Percentiles rank a stretch among this genome's conserved stretches.
These are phyloP conservation scores for Anoplopoma fimbria DNA, from an alignment of 2,113 vertebrate species.

Conservation along the genomic window DNA sequence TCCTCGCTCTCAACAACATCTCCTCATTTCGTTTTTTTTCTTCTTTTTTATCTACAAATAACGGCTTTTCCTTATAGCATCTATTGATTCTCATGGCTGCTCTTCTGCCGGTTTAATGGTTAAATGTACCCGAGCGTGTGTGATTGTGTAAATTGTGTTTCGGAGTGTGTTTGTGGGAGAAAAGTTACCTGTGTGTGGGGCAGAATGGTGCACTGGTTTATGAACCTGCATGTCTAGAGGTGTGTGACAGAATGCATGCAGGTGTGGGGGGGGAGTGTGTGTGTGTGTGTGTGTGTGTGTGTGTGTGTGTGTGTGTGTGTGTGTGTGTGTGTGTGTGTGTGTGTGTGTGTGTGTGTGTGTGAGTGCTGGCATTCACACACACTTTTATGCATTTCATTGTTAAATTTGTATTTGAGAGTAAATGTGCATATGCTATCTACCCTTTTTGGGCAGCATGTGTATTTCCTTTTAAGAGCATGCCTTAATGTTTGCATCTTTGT, in stretches of 20 bases:
- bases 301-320: neutral
- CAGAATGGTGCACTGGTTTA: slow-evolving; percentile 4
- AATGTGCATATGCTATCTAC: neutral
- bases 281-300: neutral
- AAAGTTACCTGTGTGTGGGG: neutral
- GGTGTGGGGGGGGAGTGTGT: neutral
- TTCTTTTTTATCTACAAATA: neutral
- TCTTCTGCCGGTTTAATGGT: neutral
- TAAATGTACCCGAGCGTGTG: slow-evolving; percentile 11
- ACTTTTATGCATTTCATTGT: neutral
- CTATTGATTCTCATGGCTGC: slow-evolving; percentile 19
- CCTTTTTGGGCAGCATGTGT: neutral
- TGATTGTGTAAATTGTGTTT: neutral
- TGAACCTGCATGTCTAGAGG: slow-evolving; percentile 4
- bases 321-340: neutral
- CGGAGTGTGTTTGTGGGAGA: neutral
- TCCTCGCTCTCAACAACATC: slow-evolving; percentile 7
- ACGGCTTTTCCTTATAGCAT: neutral
- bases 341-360: neutral
- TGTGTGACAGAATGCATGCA: slow-evolving; percentile 17
- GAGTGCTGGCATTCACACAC: neutral
- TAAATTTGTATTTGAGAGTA: neutral
- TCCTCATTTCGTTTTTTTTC: slow-evolving; percentile 18
- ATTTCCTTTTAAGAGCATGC: neutral
- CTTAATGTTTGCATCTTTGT: neutral